A percentile compares a stretch with the other conserved stretches of the same genome.
These are phyloP conservation scores for Oryctes rhinoceros DNA, from an alignment of 1,140 invertebrate genomes.

Conservation along the genomic window DNA sequence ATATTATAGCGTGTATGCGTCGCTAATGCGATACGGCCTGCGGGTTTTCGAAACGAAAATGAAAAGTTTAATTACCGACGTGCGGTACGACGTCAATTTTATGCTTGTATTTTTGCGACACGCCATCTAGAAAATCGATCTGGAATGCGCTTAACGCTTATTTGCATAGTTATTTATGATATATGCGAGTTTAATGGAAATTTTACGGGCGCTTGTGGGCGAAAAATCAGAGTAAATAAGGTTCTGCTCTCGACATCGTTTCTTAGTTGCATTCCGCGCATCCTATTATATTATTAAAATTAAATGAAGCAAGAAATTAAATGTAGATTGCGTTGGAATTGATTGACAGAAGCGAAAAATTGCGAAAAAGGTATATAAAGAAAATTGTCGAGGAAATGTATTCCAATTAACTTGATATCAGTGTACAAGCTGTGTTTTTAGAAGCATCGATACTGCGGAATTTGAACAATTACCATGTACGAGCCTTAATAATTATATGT, in stretches of 20 bases:
- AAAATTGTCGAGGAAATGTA: no score
- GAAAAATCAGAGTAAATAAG: neutral
- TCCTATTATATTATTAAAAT: neutral
- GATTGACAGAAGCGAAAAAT: no score
- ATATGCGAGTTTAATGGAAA: neutral
- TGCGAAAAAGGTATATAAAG: no score
- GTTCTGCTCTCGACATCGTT: neutral
- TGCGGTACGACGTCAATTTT: conserved; percentile 8
- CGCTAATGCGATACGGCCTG: neutral
- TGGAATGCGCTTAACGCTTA: neutral
- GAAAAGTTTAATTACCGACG: neutral
- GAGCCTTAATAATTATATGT: no score
- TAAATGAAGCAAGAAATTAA: no score
- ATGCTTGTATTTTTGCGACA: neutral
- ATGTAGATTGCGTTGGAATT: no score
- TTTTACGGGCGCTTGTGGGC: conserved; percentile 4
- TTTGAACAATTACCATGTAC: no score
- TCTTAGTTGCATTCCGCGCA: neutral
- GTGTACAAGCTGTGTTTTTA: no score
- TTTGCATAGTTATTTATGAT: conserved; percentile 4
- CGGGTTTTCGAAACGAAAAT: neutral
- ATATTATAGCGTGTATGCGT: neutral
- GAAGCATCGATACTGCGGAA: no score
- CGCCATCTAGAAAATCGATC: conserved; percentile 9
- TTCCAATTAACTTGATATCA: no score